Evolutionary conservation across 2,797 vertebrate species (phyloP), one percentile per base, ranked within the genome.

Genomic region (Alca torda): DNA sequence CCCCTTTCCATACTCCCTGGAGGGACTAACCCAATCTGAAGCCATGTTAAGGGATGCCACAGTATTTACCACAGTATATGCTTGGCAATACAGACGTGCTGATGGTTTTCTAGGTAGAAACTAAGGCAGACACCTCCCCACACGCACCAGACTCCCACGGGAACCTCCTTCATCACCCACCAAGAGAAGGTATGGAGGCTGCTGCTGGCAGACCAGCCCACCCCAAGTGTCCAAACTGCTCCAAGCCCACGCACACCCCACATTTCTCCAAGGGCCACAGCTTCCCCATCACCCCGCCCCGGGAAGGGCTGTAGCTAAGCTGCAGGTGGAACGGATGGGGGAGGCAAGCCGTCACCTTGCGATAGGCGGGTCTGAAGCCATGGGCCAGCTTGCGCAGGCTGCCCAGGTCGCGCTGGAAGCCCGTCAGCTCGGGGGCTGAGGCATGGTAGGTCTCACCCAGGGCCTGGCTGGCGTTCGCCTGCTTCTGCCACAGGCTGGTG

Each of bases 361-460:
- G 99, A 65, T 99, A 99, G 2, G 99, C 99, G 6, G 99, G 99
- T 93, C 99, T 98, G 98, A 99, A 99, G 95, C 98, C 97, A 69
- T 99, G 99, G 13, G 99, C 99, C 86, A 99, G 98, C 88, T 98
- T 99, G 91, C 99, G 98, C 82, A 99, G 98, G 17, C 99, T 98
- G 89, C 99, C 99, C 16, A 99, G 99, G 98, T 99, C 99, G 1
- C 99, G 98, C 96, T 99, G 99, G 98, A 99, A 99, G 87, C 99
- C 99, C 0, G 99, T 98, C 96, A 99, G 95, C 95, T 99, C 99
- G 0, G 99, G 96, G 16, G 98, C 98, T 0, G 99, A 99, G 5
- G 99, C 99, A 0, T 98, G 99, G 95, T 99, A 98, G 6, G 99
- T 98, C 92, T 99, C 99, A 16, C 99, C 99, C 48, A 99, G 98